A percentile compares a stretch with the other conserved stretches of the same genome.
phyloP scores from a whole-genome alignment of 2,888 invertebrate species.

The Salticus scenicus region DNA sequence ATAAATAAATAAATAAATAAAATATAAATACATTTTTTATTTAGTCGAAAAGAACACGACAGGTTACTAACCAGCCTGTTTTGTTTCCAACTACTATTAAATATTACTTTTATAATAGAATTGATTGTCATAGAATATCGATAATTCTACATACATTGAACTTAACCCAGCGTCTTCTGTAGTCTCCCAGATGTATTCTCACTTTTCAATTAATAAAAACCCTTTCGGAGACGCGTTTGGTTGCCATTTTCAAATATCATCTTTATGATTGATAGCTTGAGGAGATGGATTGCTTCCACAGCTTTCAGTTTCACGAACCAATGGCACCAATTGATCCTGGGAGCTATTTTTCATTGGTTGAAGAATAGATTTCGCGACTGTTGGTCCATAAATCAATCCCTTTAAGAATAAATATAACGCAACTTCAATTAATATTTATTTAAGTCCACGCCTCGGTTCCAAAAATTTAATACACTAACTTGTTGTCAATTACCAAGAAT shows the following conservation, averaged over 20 bases:
- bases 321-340: constrained; percentile 44
- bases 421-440: constrained; percentile 13
- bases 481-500: not conserved
- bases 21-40: no score
- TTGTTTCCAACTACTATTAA: no score
- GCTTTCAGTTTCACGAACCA: constrained; percentile 44
- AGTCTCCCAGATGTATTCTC: not conserved
- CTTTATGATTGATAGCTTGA: constrained; percentile 1
- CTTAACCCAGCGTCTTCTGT: no score
- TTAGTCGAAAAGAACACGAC: no score
- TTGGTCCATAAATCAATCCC: constrained; percentile 26
- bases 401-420: not conserved
- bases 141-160: no score
- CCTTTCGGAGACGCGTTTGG: not conserved
- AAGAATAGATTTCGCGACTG: constrained; percentile 23
- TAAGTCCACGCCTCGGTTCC: not conserved
- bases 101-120: no score
- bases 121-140: no score
- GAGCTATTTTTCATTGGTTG: constrained; percentile 35
- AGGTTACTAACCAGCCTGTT: no score
- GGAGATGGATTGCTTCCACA: not conserved
- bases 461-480: not conserved
- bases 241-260: constrained; percentile 7
- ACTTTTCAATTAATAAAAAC: not conserved
- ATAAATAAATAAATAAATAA: no score